A percentile compares a stretch with the other conserved stretches of the same genome.
phyloP scores from a whole-genome alignment of 2,888 invertebrate species.

The Xylota segnis region DNA sequence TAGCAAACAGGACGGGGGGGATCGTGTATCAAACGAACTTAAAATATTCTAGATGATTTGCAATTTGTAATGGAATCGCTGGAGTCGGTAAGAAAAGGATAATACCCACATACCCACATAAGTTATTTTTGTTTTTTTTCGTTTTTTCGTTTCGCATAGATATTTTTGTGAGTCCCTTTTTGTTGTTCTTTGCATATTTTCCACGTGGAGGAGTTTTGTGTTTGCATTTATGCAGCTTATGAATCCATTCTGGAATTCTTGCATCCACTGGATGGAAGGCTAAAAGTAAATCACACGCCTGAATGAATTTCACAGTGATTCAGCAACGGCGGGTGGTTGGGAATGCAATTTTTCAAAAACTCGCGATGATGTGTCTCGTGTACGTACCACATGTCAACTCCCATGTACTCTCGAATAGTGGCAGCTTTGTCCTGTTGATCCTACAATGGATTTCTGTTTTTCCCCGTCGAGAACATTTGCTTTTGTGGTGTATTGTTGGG shows the following conservation, averaged over 20 bases:
- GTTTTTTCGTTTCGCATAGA: slow-evolving; percentile 7
- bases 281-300: slow-evolving; percentile 72
- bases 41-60: slow-evolving; percentile 69
- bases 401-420: slow-evolving; percentile 57
- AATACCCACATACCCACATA: slow-evolving; percentile 27
- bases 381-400: slow-evolving; percentile 70
- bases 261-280: slow-evolving; percentile 38
- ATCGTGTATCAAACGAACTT: slow-evolving; percentile 44
- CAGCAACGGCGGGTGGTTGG: slow-evolving; percentile 27
- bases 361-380: slow-evolving; percentile 59
- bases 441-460: slow-evolving; percentile 16
- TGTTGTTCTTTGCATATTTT: slow-evolving; percentile 55
- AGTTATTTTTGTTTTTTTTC: neutral
- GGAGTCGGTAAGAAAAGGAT: slow-evolving; percentile 33
- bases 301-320: slow-evolving; percentile 66
- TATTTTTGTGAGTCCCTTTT: slow-evolving; percentile 10
- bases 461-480: neutral
- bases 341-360: slow-evolving; percentile 31
- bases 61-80: slow-evolving; percentile 63
- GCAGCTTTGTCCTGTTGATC: slow-evolving; percentile 67
- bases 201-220: slow-evolving; percentile 65
- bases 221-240: slow-evolving; percentile 70
- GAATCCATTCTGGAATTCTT: slow-evolving; percentile 52
- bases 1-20: neutral
- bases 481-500: neutral